phyloP scores from a whole-genome alignment of 2,113 vertebrate species.

The Tetraodon nigroviridis region DNA sequence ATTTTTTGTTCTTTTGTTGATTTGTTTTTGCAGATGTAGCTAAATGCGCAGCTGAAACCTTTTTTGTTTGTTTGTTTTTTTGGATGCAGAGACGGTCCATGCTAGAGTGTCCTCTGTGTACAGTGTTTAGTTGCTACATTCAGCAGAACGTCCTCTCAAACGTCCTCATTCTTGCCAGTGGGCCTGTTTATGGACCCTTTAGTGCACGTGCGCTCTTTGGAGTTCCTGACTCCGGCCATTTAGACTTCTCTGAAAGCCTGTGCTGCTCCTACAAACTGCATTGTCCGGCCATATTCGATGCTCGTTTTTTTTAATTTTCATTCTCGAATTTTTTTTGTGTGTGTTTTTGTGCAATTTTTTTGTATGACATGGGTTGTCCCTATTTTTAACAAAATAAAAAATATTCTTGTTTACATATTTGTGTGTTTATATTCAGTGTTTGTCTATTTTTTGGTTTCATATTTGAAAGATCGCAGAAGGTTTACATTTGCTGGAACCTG shows the following conservation, averaged over 20 bases:
- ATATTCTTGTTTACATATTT: constrained; percentile 23
- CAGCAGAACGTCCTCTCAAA: constrained; percentile 22
- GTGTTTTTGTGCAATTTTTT: constrained; percentile 39
- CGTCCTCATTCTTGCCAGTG: constrained; percentile 47
- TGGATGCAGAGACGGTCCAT: constrained; percentile 10
- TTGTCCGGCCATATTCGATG: constrained; percentile 55
- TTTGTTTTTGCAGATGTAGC: background rate
- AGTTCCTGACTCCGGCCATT: constrained; percentile 29
- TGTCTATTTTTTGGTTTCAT: no score
- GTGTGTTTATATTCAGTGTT: constrained; percentile 1
- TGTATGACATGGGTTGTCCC: constrained; percentile 9
- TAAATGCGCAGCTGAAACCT: constrained; percentile 6
- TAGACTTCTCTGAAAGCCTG: constrained; percentile 13
- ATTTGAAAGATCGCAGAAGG: background rate
- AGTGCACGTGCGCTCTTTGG: constrained; percentile 25
- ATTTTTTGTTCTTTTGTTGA: constrained; percentile 17
- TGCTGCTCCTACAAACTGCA: constrained; percentile 26
- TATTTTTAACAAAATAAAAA: constrained; percentile 53
- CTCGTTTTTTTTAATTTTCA: constrained; percentile 25
- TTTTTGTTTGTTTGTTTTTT: no score
- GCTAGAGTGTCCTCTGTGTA: constrained; percentile 19
- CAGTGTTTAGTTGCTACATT: constrained; percentile 43
- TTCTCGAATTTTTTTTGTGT: constrained; percentile 45
- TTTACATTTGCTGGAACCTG: constrained; percentile 7
- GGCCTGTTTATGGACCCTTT: constrained; percentile 40